phyloP scores from a whole-genome alignment of 1,140 invertebrate genomes.

The Ganaspis sp. region DNA sequence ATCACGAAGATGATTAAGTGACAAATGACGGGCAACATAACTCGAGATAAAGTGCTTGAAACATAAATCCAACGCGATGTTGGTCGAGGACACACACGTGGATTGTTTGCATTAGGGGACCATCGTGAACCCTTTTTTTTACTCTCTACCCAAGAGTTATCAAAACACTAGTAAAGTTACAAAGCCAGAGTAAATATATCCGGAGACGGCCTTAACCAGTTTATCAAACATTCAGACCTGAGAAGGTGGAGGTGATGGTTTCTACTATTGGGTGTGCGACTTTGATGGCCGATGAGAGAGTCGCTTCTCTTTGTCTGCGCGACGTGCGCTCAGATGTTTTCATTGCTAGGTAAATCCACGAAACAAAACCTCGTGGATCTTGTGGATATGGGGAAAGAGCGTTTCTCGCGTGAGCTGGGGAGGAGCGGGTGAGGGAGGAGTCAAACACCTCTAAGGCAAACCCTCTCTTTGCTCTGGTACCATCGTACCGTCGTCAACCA shows the following conservation, averaged over 20 bases:
- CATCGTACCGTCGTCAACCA: constrained; percentile 12
- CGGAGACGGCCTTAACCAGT: constrained; percentile 64
- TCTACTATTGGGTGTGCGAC: constrained; percentile 33
- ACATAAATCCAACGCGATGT: constrained; percentile 50
- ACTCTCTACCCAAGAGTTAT: constrained; percentile 56
- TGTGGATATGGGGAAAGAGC: constrained; percentile 45
- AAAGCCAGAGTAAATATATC: constrained; percentile 67
- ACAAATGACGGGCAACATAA: constrained; percentile 19
- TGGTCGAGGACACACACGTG: constrained; percentile 62
- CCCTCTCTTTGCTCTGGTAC: constrained; percentile 50
- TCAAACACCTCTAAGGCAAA: constrained; percentile 64
- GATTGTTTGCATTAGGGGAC: constrained; percentile 60
- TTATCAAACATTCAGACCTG: constrained; percentile 66
- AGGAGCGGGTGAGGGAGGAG: constrained; percentile 60
- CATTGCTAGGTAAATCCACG: constrained; percentile 42
- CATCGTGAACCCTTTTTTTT: constrained; percentile 48
- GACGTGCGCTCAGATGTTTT: constrained; percentile 23
- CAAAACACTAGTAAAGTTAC: constrained; percentile 71
- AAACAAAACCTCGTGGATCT: constrained; percentile 41
- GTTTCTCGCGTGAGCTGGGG: constrained; percentile 48
- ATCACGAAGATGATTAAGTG: constrained; percentile 13
- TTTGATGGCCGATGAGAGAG: constrained; percentile 35
- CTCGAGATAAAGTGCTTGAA: constrained; percentile 13
- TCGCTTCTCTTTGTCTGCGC: constrained; percentile 25
- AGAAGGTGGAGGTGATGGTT: constrained; percentile 49